These are phyloP conservation scores for Serripes groenlandicus DNA, from an alignment of 2,888 invertebrate species.

Conservation along the genomic window DNA sequence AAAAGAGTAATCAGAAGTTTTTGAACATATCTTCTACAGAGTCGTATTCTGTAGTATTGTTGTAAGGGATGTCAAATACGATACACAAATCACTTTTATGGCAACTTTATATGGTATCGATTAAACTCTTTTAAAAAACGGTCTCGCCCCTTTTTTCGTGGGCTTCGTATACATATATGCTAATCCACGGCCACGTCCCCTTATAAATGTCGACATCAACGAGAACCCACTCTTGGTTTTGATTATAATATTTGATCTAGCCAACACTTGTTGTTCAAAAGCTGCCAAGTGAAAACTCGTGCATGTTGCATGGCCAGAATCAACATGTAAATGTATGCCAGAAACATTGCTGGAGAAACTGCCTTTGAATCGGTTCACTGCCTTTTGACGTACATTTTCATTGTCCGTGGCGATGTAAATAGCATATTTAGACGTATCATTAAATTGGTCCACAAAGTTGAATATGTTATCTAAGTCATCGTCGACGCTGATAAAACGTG, in stretches of 20 bases:
- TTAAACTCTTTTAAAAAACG: too few species aligned
- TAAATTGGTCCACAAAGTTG: neutral
- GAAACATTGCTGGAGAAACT: neutral
- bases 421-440: neutral
- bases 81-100: too few species aligned
- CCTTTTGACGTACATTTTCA: neutral
- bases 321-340: neutral
- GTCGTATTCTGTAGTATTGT: too few species aligned
- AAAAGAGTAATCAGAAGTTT: too few species aligned
- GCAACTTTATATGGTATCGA: too few species aligned
- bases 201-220: neutral
- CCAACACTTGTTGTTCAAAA: constrained; percentile 2
- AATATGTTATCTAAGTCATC: neutral
- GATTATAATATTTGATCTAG: neutral
- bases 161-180: too few species aligned
- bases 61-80: too few species aligned
- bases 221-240: neutral
- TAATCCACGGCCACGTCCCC: too few species aligned
- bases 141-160: too few species aligned
- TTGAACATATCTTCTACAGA: too few species aligned
- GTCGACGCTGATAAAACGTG: neutral
- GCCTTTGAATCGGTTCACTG: neutral
- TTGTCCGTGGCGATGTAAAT: neutral
- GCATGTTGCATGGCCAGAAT: neutral
- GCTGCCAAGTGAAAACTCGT: neutral